Conservation (phyloP, 2,888 invertebrate genomes). For the Sylvicola fuscatus region DNA sequence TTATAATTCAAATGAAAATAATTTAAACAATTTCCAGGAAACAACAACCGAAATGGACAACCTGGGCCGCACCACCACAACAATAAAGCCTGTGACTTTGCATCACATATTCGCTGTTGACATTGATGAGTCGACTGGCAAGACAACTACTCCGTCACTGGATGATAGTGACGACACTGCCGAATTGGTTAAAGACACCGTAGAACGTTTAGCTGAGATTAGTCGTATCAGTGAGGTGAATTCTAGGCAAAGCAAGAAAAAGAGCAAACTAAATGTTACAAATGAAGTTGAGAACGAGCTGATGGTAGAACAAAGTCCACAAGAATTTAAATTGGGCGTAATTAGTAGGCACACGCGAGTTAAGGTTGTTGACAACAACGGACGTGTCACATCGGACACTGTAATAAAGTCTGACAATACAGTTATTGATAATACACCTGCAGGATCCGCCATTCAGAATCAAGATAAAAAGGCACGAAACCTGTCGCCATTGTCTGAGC, state of each 20-base stretch:
- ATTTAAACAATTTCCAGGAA: conserved; percentile 20
- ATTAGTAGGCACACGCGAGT: conserved; percentile 46
- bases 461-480: conserved; percentile 5
- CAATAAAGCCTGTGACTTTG: conserved; percentile 20
- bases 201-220: conserved; percentile 42
- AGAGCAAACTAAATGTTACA: conserved; percentile 28
- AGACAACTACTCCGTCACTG: conserved; percentile 16
- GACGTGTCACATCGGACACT: conserved; percentile 4
- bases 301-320: conserved; percentile 36
- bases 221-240: conserved; percentile 48
- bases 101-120: conserved; percentile 29
- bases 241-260: conserved; percentile 38
- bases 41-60: conserved; percentile 10
- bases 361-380: conserved; percentile 33
- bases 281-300: conserved; percentile 28
- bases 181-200: conserved; percentile 24
- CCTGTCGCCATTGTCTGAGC: conserved; percentile 16
- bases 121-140: conserved; percentile 17
- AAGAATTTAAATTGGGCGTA: conserved; percentile 43
- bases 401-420: too few species aligned
- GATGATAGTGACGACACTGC: conserved; percentile 20
- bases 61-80: conserved; percentile 10
- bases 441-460: background rate
- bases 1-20: conserved; percentile 17
- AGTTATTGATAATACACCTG: background rate